These are phyloP conservation scores for Pasiphila rectangulata DNA, from an alignment of 2,888 invertebrate species.

Conservation along the genomic window DNA sequence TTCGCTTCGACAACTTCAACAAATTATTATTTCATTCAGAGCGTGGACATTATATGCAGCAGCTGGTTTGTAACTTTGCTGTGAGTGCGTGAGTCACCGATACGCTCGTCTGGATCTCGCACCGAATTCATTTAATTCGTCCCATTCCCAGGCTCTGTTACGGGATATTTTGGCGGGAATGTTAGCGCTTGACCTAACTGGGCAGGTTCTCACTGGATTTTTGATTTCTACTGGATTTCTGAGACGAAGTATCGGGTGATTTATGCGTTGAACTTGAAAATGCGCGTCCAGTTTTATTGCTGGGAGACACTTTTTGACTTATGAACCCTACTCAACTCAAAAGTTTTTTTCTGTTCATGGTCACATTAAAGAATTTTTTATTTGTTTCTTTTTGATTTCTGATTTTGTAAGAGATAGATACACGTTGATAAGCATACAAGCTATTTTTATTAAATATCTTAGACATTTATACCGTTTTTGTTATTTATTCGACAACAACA, in stretches of 20 bases:
- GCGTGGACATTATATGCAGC: not conserved
- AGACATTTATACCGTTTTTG: no score
- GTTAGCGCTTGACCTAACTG: constrained; percentile 44
- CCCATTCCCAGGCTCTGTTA: constrained; percentile 62
- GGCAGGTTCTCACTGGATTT: constrained; percentile 40
- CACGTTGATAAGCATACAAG: no score
- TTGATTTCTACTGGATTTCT: not conserved
- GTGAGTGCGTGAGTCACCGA: constrained; percentile 29
- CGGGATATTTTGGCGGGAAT: constrained; percentile 54
- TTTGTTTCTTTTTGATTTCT: no score
- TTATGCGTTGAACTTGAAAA: not conserved
- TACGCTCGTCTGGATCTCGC: constrained; percentile 24
- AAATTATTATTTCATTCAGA: no score
- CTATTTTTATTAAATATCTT: no score
- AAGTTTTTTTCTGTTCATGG: no score
- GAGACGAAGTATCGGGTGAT: not conserved
- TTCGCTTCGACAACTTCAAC: no score
- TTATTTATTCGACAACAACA: no score
- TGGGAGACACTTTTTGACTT: no score
- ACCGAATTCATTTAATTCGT: constrained; percentile 55
- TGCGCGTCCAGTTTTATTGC: not conserved
- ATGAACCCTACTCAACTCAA: no score
- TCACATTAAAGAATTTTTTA: no score
- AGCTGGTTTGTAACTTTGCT: constrained; percentile 7
- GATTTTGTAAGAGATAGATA: no score